phyloP scores from a whole-genome alignment of 2,888 invertebrate species.

The Emmelina monodactyla region DNA sequence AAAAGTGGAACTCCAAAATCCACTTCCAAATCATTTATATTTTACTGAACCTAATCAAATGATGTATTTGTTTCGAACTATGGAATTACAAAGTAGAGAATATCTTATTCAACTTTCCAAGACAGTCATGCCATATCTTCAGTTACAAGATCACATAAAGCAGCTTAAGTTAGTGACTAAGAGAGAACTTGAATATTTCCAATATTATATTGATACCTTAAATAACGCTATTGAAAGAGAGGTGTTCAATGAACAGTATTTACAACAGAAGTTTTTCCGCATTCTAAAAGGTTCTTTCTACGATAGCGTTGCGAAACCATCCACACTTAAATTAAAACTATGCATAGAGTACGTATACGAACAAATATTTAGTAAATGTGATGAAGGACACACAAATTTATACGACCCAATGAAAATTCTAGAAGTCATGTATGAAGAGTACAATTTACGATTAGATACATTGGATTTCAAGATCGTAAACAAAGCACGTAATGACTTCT shows the following conservation, averaged over 20 bases:
- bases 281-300: conserved; percentile 48
- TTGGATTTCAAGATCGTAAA: conserved; percentile 51
- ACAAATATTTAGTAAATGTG: conserved; percentile 52
- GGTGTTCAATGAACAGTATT: conserved; percentile 37
- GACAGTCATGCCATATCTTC: conserved; percentile 36
- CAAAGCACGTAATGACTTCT: conserved; percentile 46
- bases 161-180: conserved; percentile 37
- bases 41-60: conserved; percentile 43
- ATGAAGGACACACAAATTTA: conserved; percentile 49
- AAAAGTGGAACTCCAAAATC: conserved; percentile 35
- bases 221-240: conserved; percentile 41
- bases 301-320: conserved; percentile 46
- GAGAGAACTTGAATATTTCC: conserved; percentile 49
- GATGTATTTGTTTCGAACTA: conserved; percentile 45
- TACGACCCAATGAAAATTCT: conserved; percentile 55
- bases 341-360: conserved; percentile 58
- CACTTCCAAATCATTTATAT: conserved; percentile 32
- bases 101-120: conserved; percentile 47
- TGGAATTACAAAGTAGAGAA: conserved; percentile 57
- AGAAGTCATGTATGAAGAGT: conserved; percentile 55
- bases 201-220: conserved; percentile 46
- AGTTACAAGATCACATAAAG: conserved; percentile 37
- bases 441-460: conserved; percentile 44
- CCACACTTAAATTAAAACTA: conserved; percentile 46
- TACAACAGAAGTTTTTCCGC: conserved; percentile 48